Evolutionary conservation across 2,113 vertebrate genomes (phyloP).

Genomic region (Neoarius graeffei): DNA sequence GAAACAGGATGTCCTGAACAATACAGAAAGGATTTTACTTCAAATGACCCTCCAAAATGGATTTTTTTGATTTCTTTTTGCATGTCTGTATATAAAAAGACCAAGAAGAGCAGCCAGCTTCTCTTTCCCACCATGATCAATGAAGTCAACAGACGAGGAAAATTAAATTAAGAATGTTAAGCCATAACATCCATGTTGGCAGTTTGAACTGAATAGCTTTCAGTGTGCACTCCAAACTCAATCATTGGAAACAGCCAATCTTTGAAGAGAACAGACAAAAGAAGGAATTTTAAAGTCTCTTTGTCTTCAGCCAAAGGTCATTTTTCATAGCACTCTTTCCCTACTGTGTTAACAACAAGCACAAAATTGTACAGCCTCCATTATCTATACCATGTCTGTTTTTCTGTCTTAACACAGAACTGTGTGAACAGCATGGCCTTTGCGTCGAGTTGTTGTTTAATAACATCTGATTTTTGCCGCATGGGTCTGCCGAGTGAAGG

Average conservation of each 20-base stretch:
- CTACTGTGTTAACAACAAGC: background rate
- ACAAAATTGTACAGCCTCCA: constrained; percentile 31
- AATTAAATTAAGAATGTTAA: constrained; percentile 50
- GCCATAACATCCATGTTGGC: constrained; percentile 48
- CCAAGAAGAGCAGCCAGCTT: constrained; percentile 7
- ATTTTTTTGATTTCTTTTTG: constrained; percentile 35
- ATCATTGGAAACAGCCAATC: constrained; percentile 63
- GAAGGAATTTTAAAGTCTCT: constrained; percentile 48
- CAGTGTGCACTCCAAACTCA: constrained; percentile 51
- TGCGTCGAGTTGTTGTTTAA: constrained; percentile 51
- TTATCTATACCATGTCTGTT: constrained; percentile 20
- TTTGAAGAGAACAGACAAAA: constrained; percentile 46
- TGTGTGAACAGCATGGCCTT: constrained; percentile 58
- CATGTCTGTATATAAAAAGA: constrained; percentile 16
- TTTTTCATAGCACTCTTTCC: constrained; percentile 47
- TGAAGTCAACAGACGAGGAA: constrained; percentile 48
- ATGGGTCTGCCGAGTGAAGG: constrained; percentile 59
- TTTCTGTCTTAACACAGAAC: constrained; percentile 44
- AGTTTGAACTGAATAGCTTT: constrained; percentile 57
- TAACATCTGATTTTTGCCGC: constrained; percentile 60
- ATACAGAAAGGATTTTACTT: constrained; percentile 17
- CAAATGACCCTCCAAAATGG: background rate
- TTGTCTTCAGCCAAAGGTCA: constrained; percentile 33
- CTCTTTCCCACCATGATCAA: constrained; percentile 40
- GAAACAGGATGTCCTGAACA: constrained; percentile 19